phyloP scores from a whole-genome alignment of 2,113 vertebrate genomes.

The Larimichthys polyactis region DNA sequence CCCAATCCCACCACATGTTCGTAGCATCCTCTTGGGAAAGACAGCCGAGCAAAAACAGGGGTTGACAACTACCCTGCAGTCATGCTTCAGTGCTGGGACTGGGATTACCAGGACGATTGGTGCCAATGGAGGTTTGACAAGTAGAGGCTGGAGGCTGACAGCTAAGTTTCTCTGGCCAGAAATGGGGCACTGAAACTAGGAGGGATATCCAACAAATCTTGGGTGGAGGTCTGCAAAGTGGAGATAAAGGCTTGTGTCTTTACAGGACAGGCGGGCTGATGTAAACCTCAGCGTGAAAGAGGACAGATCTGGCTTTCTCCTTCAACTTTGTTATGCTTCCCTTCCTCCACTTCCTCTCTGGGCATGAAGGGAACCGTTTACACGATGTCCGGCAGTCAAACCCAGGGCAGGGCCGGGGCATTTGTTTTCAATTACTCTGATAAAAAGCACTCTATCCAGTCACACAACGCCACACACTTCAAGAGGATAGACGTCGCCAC shows the following conservation, averaged over 20 bases:
- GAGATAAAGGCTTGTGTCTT: constrained; percentile 68
- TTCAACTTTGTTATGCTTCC: constrained; percentile 41
- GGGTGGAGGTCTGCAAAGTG: constrained; percentile 65
- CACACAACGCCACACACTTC: constrained; percentile 35
- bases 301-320: constrained; percentile 52
- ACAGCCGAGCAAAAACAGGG: constrained; percentile 25
- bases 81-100: constrained; percentile 57
- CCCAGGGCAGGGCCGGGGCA: constrained; percentile 65
- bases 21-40: constrained; percentile 73
- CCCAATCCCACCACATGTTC: constrained; percentile 63
- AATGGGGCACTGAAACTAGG: constrained; percentile 38
- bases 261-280: constrained; percentile 22
- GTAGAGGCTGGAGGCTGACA: constrained; percentile 42
- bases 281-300: constrained; percentile 26
- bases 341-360: constrained; percentile 54
- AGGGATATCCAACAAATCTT: constrained; percentile 64
- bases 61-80: constrained; percentile 56
- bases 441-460: constrained; percentile 75
- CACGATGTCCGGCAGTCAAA: constrained; percentile 54
- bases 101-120: constrained; percentile 50
- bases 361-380: constrained; percentile 64
- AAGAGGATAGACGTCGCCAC: constrained; percentile 43
- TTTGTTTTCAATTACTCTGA: constrained; percentile 85
- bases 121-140: constrained; percentile 57
- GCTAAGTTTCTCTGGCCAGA: constrained; percentile 39